Evolutionary conservation across 2,797 vertebrate species (phyloP).

Genomic region (Sebastes baramenuke): DNA sequence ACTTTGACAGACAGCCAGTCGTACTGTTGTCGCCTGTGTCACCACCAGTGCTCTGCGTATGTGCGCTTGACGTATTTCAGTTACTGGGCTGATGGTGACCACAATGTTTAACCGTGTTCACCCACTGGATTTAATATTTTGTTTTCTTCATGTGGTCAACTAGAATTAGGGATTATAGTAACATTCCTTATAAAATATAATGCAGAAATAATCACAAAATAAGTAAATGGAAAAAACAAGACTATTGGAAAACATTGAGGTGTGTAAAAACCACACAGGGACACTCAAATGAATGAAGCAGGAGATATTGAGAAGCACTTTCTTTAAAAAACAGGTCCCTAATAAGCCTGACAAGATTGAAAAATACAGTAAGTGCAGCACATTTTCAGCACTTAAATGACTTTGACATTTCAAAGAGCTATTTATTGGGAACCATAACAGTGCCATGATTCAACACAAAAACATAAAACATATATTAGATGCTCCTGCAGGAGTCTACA

Average conservation of each 20-base stretch:
- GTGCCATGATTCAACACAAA: background rate
- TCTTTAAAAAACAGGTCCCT: background rate
- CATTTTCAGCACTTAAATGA: background rate
- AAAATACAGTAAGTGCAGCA: constrained; percentile 11
- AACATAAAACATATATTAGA: constrained; percentile 18
- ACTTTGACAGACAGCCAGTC: constrained; percentile 76
- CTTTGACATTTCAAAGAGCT: background rate
- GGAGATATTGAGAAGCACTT: constrained; percentile 6
- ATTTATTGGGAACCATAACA: background rate
- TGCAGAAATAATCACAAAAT: constrained; percentile 36
- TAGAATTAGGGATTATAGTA: constrained; percentile 29
- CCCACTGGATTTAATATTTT: constrained; percentile 40
- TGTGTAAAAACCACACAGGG: constrained; percentile 27
- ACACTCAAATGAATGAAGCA: constrained; percentile 27
- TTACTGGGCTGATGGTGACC: constrained; percentile 36
- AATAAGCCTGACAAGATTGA: constrained; percentile 17
- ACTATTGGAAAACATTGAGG: constrained; percentile 29
- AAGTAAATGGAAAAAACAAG: constrained; percentile 23
- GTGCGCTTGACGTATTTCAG: constrained; percentile 31
- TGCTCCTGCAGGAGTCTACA: background rate
- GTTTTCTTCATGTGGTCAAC: constrained; percentile 43
- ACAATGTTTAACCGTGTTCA: constrained; percentile 38
- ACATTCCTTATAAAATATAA: constrained; percentile 37
- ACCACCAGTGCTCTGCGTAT: constrained; percentile 43
- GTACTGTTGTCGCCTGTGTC: constrained; percentile 69